Base-by-base conservation (phyloP, 2,113 vertebrate genomes). In the Nothocercus nigrocapillus region DNA sequence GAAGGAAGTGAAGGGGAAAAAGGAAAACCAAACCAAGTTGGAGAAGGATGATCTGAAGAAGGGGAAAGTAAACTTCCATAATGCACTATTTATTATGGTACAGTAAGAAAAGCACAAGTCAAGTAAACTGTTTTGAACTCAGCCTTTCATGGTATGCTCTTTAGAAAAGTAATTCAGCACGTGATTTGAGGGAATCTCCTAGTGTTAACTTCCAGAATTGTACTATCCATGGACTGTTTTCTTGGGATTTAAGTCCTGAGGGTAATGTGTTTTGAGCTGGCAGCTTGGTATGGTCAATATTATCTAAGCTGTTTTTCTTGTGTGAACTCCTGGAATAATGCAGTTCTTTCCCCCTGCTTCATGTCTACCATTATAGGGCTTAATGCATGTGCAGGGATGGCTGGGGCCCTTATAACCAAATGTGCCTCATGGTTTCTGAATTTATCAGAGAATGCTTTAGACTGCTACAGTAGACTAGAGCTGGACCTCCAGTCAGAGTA, bases 281-380 rank as follows among this genome's bases (percentile, higher is more conserved):
- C 45, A 76, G 27, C 36, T 8, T 8, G 4, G 6, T 25, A n/a
- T 8, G 11, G 51, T 13, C 16, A 62, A 5, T 28, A 10, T 36
- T 11, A 25, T 21, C 4, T 12, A 3, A 56, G 75, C 14, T 51
- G 21, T 62, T 78, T 2, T 61, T 62, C 7, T 77, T 74, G 3
- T n/a, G 15, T 11, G 22, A 24, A 30, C 27, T 74, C 10, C 69
- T 75, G 19, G 42, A 84, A 77, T 40, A 88, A 51, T 10, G 5
- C 24, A 76, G 5, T 58, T 32, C 30, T 58, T 56, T 9, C 5
- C 16, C 13, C 15, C 5, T 13, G 13, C 58, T 9, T n/a, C 21
- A 0, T 38, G 28, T 20, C 49, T 45, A 4, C 42, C 2, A 1
- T 21, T 36, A 9, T 12, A 9, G n/a, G 49, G 70, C 62, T 76